Conservation (phyloP, 2,113 vertebrate species). For the Stictonetta naevosa region DNA sequence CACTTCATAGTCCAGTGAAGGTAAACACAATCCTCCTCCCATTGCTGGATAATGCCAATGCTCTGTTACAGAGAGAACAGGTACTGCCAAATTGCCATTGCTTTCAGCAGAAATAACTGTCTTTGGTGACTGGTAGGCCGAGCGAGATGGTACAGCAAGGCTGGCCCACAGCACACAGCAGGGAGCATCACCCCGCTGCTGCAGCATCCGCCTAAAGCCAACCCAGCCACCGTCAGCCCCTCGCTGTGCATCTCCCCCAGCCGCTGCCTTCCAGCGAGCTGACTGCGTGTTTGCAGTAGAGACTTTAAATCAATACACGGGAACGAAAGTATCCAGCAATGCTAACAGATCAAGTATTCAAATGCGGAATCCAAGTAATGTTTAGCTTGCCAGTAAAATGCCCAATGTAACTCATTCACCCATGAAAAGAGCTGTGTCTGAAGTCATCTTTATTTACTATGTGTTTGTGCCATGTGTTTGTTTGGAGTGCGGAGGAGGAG, state of each 20-base stretch:
- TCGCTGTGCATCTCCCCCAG: background rate
- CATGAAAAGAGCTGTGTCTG: slow-evolving; percentile 61
- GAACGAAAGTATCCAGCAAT: slow-evolving; percentile 46
- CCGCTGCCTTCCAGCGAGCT: slow-evolving; percentile 6
- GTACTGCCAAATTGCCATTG: slow-evolving; percentile 7
- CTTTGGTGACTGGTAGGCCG: slow-evolving; percentile 12
- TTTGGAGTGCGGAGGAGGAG: slow-evolving; percentile 45
- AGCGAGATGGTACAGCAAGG: background rate
- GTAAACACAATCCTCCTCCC: background rate
- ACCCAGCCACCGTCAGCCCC: background rate
- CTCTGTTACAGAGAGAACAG: slow-evolving; percentile 11
- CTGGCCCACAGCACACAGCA: background rate
- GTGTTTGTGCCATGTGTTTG: slow-evolving; percentile 54
- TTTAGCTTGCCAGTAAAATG: slow-evolving; percentile 49
- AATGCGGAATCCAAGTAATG: slow-evolving; percentile 49
- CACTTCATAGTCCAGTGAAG: slow-evolving; percentile 28
- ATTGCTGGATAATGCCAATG: slow-evolving; percentile 14
- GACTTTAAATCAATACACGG: slow-evolving; percentile 67
- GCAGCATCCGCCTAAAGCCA: background rate
- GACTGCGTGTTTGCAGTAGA: slow-evolving; percentile 48
- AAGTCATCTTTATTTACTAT: slow-evolving; percentile 63
- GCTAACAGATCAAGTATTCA: slow-evolving; percentile 60
- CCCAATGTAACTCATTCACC: slow-evolving; percentile 55
- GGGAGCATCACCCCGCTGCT: background rate
- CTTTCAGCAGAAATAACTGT: slow-evolving; percentile 35